Evolutionary conservation across 2,888 invertebrate genomes (phyloP).

Genomic region (Eutolmus rufibarbis): DNA sequence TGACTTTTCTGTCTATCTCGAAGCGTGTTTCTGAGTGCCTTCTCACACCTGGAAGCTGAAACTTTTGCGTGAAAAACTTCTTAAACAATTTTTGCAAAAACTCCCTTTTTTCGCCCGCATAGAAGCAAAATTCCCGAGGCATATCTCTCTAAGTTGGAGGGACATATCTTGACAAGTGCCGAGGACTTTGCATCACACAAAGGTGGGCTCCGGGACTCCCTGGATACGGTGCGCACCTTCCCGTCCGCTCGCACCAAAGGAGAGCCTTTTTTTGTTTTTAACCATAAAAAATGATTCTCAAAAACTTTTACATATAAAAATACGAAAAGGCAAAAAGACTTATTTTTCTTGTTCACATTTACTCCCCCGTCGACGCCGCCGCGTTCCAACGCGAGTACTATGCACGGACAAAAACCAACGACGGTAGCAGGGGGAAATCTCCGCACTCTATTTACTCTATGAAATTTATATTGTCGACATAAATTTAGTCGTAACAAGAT

Average conservation of each 20-base stretch:
- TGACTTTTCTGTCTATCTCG: not conserved
- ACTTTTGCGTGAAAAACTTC: conserved; percentile 38
- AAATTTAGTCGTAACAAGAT: conserved; percentile 41
- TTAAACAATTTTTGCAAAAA: conserved; percentile 28
- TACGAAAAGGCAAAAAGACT: conserved; percentile 12
- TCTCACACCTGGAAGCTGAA: conserved; percentile 25
- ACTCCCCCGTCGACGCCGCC: not conserved
- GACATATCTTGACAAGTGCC: conserved; percentile 34
- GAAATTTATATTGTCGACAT: conserved; percentile 41
- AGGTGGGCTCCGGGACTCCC: not conserved
- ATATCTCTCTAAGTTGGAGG: conserved; percentile 19
- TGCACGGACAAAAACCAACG: not conserved
- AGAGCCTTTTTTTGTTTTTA: conserved; percentile 6
- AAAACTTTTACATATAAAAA: conserved; percentile 27
- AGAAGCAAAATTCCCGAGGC: conserved; percentile 6
- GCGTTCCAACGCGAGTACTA: not conserved
- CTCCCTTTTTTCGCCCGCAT: not conserved
- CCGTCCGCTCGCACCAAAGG: not conserved
- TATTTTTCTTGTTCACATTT: not conserved
- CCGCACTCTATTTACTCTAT: conserved; percentile 41
- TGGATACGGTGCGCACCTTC: not conserved
- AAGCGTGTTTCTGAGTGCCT: conserved; percentile 24
- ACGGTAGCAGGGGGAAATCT: not conserved
- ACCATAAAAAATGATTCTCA: conserved; percentile 29
- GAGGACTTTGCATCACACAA: conserved; percentile 24